Evolutionary conservation across 2,888 invertebrate genomes (phyloP), one percentile per base, ranked within the genome.

Genomic region (Cylloceria caligata): DNA sequence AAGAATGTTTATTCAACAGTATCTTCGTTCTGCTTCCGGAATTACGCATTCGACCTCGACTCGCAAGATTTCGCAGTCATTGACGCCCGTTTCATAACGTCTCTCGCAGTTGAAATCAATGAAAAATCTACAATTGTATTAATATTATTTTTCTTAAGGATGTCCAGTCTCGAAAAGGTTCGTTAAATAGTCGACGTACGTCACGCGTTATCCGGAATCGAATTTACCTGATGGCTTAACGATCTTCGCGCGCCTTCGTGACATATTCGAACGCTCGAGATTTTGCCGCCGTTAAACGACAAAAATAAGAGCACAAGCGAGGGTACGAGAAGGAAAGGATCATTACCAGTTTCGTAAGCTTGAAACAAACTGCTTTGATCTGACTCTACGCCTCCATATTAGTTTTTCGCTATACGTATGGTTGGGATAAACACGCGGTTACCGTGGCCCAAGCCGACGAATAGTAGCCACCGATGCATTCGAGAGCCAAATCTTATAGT

Each of bases 1-100:
- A 7, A 36, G 2, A 49, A 24, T 34, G 13, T 60, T 72, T 60
- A 47, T 64, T 1, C 36, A 36, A 52, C 30, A 7, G n/a, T 34
- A 19, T 16, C 3, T 65, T 21, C 36, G 0, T 52, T n/a, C 52
- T 0, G 21, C 52, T 74, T 64, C 64, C 74, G 62, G 34, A 55
- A 64, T 80, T 69, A 74, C 68, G 27, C 13, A 52, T 2, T 39
- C 62, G 67, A 69, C 45, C 64, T 64, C 39, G 11, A 27, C 45
- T 16, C 7, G 3, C n/a, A 30, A 68, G 64, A 64, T 74, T 74
- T 74, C 80, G 24, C 42, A 11, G 2, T 49, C 19, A 30, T 67
- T 49, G 49, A 47, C 21, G 3, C 6, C 3, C 30, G 30, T 30
- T 30, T 5, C n/a, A n/a, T n/a, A n/a, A 30, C 3, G 30, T 30